Percentiles rank a stretch among this genome's conserved stretches.
Evolutionary conservation across 2,888 invertebrate species (phyloP).

Genomic region (Amphiduros pacificus): DNA sequence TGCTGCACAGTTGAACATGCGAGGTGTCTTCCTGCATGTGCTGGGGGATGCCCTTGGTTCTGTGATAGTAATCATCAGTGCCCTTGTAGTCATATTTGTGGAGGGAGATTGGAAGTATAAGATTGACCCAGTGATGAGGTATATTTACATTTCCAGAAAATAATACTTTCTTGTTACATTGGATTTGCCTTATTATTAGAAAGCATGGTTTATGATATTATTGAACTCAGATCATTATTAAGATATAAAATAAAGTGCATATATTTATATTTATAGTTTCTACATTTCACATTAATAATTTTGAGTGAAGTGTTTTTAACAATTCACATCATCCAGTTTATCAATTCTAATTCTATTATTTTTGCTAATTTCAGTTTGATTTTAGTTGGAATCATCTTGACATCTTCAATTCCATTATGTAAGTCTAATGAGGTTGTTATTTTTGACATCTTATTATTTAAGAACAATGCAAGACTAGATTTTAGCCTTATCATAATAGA

Average conservation of each 20-base stretch:
- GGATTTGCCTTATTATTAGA: neutral
- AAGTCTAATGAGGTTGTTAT: no score
- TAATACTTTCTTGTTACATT: neutral
- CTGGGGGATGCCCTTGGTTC: conserved; percentile 96
- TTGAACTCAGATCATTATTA: neutral
- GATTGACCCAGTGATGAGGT: conserved; percentile 86
- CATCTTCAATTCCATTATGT: no score
- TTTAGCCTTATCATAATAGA: no score
- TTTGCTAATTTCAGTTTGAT: neutral
- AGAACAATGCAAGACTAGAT: no score
- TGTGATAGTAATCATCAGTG: conserved; percentile 86
- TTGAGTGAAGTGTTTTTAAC: neutral
- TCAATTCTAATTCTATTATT: neutral
- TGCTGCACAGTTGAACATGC: conserved; percentile 92
- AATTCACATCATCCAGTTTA: neutral
- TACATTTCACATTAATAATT: no score
- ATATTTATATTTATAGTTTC: no score
- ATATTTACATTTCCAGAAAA: conserved; percentile 7
- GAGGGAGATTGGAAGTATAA: conserved; percentile 74
- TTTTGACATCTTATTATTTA: no score
- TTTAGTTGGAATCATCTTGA: no score
- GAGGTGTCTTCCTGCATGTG: conserved; percentile 98
- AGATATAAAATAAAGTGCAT: neutral
- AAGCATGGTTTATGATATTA: neutral
- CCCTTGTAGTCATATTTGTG: conserved; percentile 69